Percentiles rank a stretch among this genome's conserved stretches.
Evolutionary conservation across 2,113 vertebrate genomes (phyloP).

Genomic region (Taurulus bubalis): DNA sequence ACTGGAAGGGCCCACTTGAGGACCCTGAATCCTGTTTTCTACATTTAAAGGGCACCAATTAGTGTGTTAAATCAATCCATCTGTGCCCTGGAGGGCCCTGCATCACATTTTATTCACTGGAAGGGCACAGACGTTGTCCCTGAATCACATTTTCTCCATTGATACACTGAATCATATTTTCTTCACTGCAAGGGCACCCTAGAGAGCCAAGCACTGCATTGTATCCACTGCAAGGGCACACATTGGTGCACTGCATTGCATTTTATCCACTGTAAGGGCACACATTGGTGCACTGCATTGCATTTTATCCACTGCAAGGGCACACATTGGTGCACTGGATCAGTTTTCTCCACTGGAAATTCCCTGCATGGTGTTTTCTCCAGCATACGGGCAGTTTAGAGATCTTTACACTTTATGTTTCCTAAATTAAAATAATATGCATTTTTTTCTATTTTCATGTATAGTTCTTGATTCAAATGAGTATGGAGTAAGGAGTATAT

Average conservation of each 20-base stretch:
- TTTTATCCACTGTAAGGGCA: not conserved
- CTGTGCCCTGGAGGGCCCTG: not conserved
- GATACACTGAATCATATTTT: not conserved
- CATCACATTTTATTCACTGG: not conserved
- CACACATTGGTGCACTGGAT: not conserved
- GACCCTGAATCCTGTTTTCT: not conserved
- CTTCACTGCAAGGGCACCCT: not conserved
- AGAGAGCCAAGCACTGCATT: too few relatives aligned
- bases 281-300: too few relatives aligned
- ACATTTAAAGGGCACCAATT: not conserved
- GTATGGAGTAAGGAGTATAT: not conserved
- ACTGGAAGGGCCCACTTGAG: not conserved
- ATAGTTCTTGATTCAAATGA: too few relatives aligned
- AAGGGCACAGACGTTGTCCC: not conserved
- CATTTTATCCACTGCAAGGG: too few relatives aligned
- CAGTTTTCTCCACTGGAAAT: not conserved
- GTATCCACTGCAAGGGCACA: not conserved
- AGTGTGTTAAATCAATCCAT: not conserved
- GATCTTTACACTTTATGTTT: not conserved
- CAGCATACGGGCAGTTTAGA: not conserved
- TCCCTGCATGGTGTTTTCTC: not conserved
- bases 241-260: not conserved
- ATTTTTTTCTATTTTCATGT: not conserved
- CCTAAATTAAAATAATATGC: not conserved
- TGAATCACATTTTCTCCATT: too few relatives aligned